Evolutionary conservation across 2,113 vertebrate genomes (phyloP).

Genomic region (Rhizomys pruinosus): DNA sequence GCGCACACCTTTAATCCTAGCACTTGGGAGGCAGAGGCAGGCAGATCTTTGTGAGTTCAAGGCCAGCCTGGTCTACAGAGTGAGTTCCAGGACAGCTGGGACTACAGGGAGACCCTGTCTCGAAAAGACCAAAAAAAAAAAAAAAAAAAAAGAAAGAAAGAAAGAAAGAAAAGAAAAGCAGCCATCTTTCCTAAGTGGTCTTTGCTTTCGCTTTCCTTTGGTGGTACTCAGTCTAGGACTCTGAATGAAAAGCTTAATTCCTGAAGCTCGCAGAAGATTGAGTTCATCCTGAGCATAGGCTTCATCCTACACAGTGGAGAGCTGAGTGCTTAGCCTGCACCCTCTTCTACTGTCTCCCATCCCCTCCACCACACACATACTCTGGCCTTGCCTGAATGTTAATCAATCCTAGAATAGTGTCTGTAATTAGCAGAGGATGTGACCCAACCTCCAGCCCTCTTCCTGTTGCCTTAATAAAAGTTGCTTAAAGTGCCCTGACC

Average conservation of each 20-base stretch:
- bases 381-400: neutral
- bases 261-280: neutral
- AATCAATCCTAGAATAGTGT: neutral
- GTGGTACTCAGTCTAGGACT: neutral
- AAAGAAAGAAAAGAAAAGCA: no score
- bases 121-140: no score
- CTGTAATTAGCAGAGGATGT: conserved; percentile 38
- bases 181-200: fast-evolving
- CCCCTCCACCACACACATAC: neutral
- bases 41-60: no score
- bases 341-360: neutral
- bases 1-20: no score
- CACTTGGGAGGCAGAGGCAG: no score
- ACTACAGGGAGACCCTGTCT: no score
- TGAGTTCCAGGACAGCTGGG: no score
- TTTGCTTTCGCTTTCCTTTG: no score
- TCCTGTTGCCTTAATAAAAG: neutral
- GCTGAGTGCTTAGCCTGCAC: neutral
- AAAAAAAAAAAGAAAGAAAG: no score
- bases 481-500: neutral
- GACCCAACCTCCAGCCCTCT: conserved; percentile 33
- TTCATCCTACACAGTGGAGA: neutral
- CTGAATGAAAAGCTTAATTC: neutral
- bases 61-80: no score
- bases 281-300: neutral